Percentiles rank a stretch among this genome's conserved stretches.
Conservation (phyloP, 2,888 invertebrate species). For the Panorpa germanica region DNA sequence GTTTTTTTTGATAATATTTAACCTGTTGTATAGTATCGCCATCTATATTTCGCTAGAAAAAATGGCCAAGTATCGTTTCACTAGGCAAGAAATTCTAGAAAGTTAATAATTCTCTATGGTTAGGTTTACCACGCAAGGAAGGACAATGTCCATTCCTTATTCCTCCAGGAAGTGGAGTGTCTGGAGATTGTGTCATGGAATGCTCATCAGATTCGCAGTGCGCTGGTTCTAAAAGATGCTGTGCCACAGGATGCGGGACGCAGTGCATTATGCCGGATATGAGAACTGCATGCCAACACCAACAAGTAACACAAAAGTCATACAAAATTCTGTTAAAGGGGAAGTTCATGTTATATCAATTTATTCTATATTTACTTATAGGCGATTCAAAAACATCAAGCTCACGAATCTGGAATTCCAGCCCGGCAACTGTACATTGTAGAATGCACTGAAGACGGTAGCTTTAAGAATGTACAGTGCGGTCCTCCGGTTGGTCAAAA, state of each 20-base stretch:
- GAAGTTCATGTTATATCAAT: no score
- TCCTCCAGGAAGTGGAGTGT: constrained; percentile 36
- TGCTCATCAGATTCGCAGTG: constrained; percentile 64
- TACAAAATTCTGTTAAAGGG: no score
- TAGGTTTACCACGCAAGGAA: constrained; percentile 43
- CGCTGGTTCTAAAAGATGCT: constrained; percentile 49
- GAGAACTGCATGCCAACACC: constrained; percentile 57
- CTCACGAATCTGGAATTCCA: constrained; percentile 52
- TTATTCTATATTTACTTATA: constrained; percentile 14
- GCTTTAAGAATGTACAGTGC: constrained; percentile 54
- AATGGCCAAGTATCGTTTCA: no score
- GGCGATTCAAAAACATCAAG: constrained; percentile 34
- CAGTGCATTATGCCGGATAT: constrained; percentile 56
- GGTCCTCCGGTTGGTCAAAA: constrained; percentile 38
- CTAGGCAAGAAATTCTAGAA: no score
- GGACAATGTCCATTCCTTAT: constrained; percentile 75
- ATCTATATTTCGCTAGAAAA: no score
- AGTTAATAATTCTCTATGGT: constrained; percentile 3
- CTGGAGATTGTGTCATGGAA: constrained; percentile 53
- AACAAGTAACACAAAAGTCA: constrained; percentile 23
- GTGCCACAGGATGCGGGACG: constrained; percentile 75
- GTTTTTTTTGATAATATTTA: no score
- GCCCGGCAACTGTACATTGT: constrained; percentile 58
- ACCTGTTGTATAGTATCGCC: no score
- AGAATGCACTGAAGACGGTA: constrained; percentile 47